These are phyloP conservation scores for Brachionus rubens DNA, from an alignment of 1,140 invertebrate species.

Conservation along the genomic window DNA sequence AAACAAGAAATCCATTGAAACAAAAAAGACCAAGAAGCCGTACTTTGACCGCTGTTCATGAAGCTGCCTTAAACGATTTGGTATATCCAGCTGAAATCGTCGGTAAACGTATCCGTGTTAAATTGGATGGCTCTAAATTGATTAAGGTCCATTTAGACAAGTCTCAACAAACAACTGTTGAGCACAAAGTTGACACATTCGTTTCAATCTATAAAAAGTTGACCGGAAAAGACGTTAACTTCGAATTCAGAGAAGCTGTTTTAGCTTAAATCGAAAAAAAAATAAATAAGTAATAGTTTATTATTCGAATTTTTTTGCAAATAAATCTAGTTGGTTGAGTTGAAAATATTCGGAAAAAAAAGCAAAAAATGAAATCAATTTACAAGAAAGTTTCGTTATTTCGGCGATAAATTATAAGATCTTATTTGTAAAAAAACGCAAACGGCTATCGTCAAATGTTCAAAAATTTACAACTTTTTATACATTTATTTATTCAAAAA, in stretches of 20 bases:
- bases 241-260: conserved; percentile 46
- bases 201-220: conserved; percentile 45
- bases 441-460: too few species aligned
- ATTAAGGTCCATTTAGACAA: conserved; percentile 99
- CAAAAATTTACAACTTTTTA: too few species aligned
- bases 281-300: neutral
- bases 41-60: conserved; percentile 93
- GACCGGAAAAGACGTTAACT: conserved; percentile 47
- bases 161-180: conserved; percentile 63
- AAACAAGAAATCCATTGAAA: conserved; percentile 83
- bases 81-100: conserved; percentile 99
- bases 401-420: neutral
- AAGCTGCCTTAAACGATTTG: conserved; percentile 90
- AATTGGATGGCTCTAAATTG: conserved; percentile 87
- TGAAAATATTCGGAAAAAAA: too few species aligned
- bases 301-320: neutral
- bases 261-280: neutral
- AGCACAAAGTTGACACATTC: conserved; percentile 46
- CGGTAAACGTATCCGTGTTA: conserved; percentile 91
- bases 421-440: too few species aligned
- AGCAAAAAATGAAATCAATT: too few species aligned
- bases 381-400: too few species aligned
- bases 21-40: conserved; percentile 94
- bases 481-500: too few species aligned
- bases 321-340: conserved; percentile 4